A percentile compares a stretch with the other conserved stretches of the same genome.
These are phyloP conservation scores for Cheumatopsyche charites DNA, from an alignment of 1,140 invertebrate genomes.

Conservation along the genomic window DNA sequence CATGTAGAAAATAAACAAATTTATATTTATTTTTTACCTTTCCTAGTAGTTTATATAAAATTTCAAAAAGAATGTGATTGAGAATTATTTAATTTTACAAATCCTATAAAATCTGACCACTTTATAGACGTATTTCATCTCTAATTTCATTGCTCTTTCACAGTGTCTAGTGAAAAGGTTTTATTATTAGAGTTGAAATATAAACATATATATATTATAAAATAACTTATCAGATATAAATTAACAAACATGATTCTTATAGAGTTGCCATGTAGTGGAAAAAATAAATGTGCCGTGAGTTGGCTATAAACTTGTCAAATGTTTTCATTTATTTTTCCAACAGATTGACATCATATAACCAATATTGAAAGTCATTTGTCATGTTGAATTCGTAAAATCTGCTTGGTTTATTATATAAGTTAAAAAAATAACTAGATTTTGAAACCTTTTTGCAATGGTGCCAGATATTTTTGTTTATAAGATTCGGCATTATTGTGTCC, in stretches of 20 bases:
- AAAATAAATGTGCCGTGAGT: slow-evolving; percentile 65
- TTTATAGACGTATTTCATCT: slow-evolving; percentile 35
- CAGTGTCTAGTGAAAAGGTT: slow-evolving; percentile 13
- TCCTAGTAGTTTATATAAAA: slow-evolving; percentile 61
- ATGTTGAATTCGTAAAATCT: no score
- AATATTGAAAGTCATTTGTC: no score
- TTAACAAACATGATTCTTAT: slow-evolving; percentile 61
- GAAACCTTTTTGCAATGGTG: slow-evolving; percentile 37
- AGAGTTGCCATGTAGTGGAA: slow-evolving; percentile 65
- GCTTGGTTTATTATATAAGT: no score
- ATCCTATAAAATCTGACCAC: slow-evolving; percentile 46
- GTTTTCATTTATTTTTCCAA: slow-evolving; percentile 39
- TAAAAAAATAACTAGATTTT: not conserved
- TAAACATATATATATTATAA: slow-evolving; percentile 44
- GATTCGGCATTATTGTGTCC: slow-evolving; percentile 33
- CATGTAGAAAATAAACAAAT: slow-evolving; percentile 62
- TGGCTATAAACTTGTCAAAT: slow-evolving; percentile 57
- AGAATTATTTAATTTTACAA: slow-evolving; percentile 64
- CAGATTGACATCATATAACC: not conserved
- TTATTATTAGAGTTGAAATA: slow-evolving; percentile 25
- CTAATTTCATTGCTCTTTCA: slow-evolving; percentile 15
- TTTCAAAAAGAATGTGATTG: slow-evolving; percentile 58
- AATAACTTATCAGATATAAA: slow-evolving; percentile 47
- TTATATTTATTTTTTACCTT: slow-evolving; percentile 58
- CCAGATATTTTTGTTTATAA: slow-evolving; percentile 41